Evolutionary conservation across 37 sponge, comb jelly and placozoan species (phyloP).

Genomic region (Aplysina aerophoba): DNA sequence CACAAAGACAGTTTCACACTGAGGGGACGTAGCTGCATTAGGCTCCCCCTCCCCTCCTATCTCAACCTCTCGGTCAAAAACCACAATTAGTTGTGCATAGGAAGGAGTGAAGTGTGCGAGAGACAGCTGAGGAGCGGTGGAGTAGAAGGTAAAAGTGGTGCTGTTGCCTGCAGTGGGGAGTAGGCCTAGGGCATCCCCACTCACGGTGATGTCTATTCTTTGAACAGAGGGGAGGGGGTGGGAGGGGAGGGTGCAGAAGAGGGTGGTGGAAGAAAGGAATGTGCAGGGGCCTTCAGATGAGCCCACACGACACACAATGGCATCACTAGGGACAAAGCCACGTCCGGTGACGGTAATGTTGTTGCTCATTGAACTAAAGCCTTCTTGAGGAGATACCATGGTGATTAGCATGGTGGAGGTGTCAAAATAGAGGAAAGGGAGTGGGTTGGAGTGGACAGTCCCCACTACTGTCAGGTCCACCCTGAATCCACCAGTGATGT

Average conservation of each 20-base stretch:
- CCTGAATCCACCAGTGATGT: slow-evolving; percentile 18
- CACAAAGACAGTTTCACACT: slow-evolving; percentile 47
- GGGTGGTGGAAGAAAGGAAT: slow-evolving; percentile 21
- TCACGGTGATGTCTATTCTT: slow-evolving; percentile 29
- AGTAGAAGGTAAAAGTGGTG: slow-evolving; percentile 57
- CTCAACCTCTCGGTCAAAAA: slow-evolving; percentile 81
- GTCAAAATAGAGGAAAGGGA: slow-evolving; percentile 52
- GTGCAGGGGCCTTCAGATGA: slow-evolving; percentile 6
- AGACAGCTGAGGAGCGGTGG: slow-evolving; percentile 40
- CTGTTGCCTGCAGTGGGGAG: slow-evolving; percentile 9
- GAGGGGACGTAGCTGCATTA: slow-evolving; percentile 1
- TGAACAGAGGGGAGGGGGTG: slow-evolving; percentile 33
- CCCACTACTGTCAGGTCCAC: slow-evolving; percentile 8
- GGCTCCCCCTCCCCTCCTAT: slow-evolving; percentile 49
- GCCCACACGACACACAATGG: slow-evolving; percentile 38
- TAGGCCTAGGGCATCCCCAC: slow-evolving; percentile 48
- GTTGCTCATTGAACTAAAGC: slow-evolving; percentile 27
- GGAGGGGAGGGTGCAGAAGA: slow-evolving; percentile 41
- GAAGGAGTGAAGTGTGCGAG: slow-evolving; percentile 44
- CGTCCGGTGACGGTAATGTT: slow-evolving; percentile 25
- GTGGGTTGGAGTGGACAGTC: neutral
- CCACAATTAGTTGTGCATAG: slow-evolving; percentile 39
- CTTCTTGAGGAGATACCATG: slow-evolving; percentile 48
- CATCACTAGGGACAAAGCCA: slow-evolving; percentile 43
- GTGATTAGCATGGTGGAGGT: slow-evolving; percentile 30